Conservation (phyloP, 2,113 vertebrate genomes). For the Cebidichthys violaceus region DNA sequence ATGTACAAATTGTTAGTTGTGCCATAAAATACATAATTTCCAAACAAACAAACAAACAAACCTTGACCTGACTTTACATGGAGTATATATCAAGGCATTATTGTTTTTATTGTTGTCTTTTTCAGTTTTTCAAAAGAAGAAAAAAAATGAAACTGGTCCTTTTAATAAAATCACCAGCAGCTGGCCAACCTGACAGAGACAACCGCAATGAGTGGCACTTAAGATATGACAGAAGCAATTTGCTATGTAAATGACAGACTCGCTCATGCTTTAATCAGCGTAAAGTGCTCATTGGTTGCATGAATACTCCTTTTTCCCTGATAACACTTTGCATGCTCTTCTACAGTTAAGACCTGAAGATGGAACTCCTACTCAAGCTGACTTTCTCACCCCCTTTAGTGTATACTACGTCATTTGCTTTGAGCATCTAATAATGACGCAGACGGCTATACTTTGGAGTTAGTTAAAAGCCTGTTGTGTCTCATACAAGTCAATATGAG, state of each 20-base stretch:
- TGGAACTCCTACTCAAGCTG: background rate
- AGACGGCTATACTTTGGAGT: too few relatives aligned
- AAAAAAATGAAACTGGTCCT: background rate
- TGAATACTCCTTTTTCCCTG: background rate
- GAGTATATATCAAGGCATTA: background rate
- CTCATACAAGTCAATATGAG: background rate
- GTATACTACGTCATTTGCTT: background rate
- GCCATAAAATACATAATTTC: background rate
- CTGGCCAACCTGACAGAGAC: slow-evolving; percentile 3
- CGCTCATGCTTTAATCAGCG: background rate
- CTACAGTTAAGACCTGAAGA: slow-evolving; percentile 2
- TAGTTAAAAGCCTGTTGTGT: background rate
- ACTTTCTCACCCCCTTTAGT: background rate
- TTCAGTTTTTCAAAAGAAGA: background rate
- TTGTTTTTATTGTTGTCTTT: background rate
- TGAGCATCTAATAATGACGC: too few relatives aligned
- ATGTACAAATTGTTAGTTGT: background rate
- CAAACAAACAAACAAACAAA: background rate
- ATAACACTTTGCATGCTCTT: background rate
- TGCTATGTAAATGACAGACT: background rate
- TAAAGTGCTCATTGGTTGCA: background rate
- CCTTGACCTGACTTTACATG: background rate
- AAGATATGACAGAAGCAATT: slow-evolving; percentile 16
- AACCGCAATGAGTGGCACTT: slow-evolving; percentile 8
- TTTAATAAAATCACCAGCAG: background rate